Percentiles rank a stretch among this genome's conserved stretches.
Conservation (phyloP, 1,140 invertebrate genomes). For the Megalonaias nervosa region DNA sequence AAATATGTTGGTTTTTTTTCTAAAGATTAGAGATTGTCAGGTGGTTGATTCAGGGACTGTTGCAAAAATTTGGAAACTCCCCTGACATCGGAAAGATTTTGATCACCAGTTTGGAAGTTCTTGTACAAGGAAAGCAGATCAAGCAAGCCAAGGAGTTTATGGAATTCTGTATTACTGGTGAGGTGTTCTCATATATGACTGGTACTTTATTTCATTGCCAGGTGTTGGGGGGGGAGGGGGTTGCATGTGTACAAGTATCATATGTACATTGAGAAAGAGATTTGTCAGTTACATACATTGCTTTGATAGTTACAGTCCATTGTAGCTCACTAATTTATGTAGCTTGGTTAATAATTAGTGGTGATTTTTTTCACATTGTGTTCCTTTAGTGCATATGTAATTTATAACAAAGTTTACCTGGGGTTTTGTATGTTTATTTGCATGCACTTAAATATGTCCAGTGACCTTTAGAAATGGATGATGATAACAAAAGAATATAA, state of each 20-base stretch:
- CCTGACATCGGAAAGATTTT: conserved; percentile 53
- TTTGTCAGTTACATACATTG: neutral
- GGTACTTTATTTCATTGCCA: neutral
- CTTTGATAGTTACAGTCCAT: neutral
- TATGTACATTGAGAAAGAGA: neutral
- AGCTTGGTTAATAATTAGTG: neutral
- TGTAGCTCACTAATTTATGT: neutral
- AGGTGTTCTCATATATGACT: neutral
- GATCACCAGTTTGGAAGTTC: conserved; percentile 48
- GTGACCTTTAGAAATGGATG: no score
- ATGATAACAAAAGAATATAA: no score
- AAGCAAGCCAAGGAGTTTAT: conserved; percentile 53
- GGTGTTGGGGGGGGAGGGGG: neutral
- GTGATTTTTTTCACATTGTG: no score
- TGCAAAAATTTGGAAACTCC: conserved; percentile 52
- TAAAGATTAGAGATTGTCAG: conserved; percentile 42
- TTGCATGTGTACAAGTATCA: neutral
- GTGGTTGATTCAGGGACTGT: conserved; percentile 44
- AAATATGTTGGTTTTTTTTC: neutral
- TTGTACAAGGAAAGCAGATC: conserved; percentile 42
- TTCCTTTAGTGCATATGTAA: no score
- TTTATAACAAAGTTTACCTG: no score
- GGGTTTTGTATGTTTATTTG: no score
- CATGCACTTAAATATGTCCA: no score
- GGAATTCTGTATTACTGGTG: conserved; percentile 61